These are phyloP conservation scores for Hippocampus comes DNA, from an alignment of 2,113 vertebrate genomes.

Conservation along the genomic window DNA sequence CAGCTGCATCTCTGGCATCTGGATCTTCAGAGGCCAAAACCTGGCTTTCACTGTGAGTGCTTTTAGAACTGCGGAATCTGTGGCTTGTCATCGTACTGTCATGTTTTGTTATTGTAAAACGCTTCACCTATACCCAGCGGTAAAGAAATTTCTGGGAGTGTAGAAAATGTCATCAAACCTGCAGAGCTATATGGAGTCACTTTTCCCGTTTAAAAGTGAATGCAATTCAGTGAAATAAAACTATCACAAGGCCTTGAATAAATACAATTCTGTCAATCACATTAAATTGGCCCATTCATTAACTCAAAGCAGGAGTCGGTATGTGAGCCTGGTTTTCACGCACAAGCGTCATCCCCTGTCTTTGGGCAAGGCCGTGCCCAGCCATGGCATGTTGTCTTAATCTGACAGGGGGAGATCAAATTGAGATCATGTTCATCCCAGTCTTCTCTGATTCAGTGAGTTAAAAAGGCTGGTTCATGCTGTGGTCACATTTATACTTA, in stretches of 20 bases:
- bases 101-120: background rate
- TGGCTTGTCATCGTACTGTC: background rate
- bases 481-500: constrained; percentile 43
- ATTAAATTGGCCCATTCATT: background rate
- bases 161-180: background rate
- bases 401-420: constrained; percentile 58
- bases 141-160: background rate
- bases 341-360: constrained; percentile 35
- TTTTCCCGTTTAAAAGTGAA: background rate
- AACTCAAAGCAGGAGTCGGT: background rate
- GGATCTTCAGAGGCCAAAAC: constrained; percentile 89
- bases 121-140: background rate
- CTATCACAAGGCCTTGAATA: background rate
- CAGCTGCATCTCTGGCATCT: constrained; percentile 86
- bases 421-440: constrained; percentile 63
- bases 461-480: constrained; percentile 64
- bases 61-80: background rate
- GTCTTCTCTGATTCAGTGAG: constrained; percentile 59
- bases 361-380: constrained; percentile 63
- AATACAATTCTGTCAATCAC: background rate
- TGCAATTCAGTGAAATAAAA: background rate
- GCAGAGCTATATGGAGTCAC: background rate
- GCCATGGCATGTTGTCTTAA: constrained; percentile 60
- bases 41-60: constrained; percentile 83
- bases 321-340: background rate